Evolutionary conservation across 2,113 vertebrate species (phyloP), one percentile per base, ranked within the genome.

Genomic region (Gorilla gorilla): DNA sequence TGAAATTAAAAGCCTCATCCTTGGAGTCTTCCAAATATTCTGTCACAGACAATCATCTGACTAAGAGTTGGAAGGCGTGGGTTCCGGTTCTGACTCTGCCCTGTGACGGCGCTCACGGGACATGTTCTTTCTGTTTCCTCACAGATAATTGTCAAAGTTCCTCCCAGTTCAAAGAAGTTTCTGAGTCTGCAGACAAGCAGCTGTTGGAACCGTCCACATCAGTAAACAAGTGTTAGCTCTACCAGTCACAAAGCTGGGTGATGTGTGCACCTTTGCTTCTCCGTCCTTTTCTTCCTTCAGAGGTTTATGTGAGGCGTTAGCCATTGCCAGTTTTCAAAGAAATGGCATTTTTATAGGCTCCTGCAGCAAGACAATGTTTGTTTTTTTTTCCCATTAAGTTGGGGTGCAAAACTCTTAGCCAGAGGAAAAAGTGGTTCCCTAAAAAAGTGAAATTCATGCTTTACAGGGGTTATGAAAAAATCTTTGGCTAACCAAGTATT

Each of bases 121-220:
- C 82, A 40, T 82, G 13, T 64, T 55, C 73, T 91, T 89, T 55
- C 86, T 85, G 38, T 70, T 92, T 98, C 73, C 64, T 90, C 48
- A 73, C 6, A 86, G 78, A 64, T 85, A 38, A 64, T 73, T 82
- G 8, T 38, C n/a, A 11, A 75, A 50, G 6, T 83, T 89, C n/a
- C 27, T 89, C 89, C 23, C n/a, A 79, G 52, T n/a, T 93, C 81
- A 90, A 13, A 78, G 76, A 89, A 48, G 7, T 73, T 85, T 94
- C 57, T 38, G 78, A 70, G 68, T 68, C 57, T 48, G 7, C 20
- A 22, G 79, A 48, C 8, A 16, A 79, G 79, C 8, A 72, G 61
- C 23, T 89, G 27, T 85, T 5, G 0, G 89, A 43, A 61, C 32
- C 75, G 75, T 79, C 14, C 81, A 75, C 6, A 14, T 61, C 61